Conservation (phyloP, 2,113 vertebrate genomes). For the Aspidoscelis tigris region DNA sequence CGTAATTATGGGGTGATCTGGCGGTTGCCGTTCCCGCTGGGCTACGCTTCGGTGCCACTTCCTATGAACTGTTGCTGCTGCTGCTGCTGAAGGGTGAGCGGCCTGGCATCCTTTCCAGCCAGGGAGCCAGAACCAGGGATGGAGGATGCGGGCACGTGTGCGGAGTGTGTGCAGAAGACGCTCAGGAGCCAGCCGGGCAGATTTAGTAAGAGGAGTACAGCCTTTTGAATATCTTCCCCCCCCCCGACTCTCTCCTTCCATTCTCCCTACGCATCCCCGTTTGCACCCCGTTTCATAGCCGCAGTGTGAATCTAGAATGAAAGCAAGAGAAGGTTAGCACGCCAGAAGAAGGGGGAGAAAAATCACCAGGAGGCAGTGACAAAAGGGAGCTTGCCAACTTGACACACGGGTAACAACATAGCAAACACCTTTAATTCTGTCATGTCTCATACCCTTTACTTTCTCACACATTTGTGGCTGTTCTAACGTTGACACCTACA, state of each 20-base stretch:
- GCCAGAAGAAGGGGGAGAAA: neutral
- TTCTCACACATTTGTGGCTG: constrained; percentile 82
- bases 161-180: constrained; percentile 49
- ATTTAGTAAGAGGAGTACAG: neutral
- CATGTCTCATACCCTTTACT: constrained; percentile 87
- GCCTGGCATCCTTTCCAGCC: neutral
- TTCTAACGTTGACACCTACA: constrained; percentile 77
- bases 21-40: constrained; percentile 80
- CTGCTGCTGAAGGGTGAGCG: constrained; percentile 57
- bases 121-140: neutral
- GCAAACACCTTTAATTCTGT: constrained; percentile 92
- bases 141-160: neutral
- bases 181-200: constrained; percentile 50
- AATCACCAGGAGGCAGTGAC: constrained; percentile 82
- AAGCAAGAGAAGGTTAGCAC: constrained; percentile 53
- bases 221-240: neutral
- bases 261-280: constrained; percentile 61
- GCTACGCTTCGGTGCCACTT: constrained; percentile 76
- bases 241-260: neutral
- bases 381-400: constrained; percentile 80
- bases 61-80: constrained; percentile 57
- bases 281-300: constrained; percentile 68
- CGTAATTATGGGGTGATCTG: constrained; percentile 86
- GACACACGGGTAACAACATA: constrained; percentile 83
- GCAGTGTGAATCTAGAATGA: constrained; percentile 78